Conservation (phyloP, 1,140 invertebrate species). For the Acromyrmex echinatior region DNA sequence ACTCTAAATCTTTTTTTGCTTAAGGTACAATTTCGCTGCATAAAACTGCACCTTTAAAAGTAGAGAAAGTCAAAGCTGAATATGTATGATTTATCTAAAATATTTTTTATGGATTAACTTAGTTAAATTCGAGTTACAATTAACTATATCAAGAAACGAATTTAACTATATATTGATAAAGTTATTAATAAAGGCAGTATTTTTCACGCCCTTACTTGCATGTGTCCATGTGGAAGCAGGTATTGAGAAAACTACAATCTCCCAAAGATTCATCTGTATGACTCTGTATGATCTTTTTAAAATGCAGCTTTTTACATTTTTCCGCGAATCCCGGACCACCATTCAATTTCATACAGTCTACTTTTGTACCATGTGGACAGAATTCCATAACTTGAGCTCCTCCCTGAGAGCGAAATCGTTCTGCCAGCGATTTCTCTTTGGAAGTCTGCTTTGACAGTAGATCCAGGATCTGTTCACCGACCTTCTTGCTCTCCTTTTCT, state of each 20-base stretch:
- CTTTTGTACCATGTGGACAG: slow-evolving; percentile 97
- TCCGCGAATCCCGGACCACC: slow-evolving; percentile 86
- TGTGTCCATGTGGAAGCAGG: slow-evolving; percentile 99
- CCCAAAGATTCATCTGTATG: slow-evolving; percentile 98
- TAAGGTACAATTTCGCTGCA: background rate
- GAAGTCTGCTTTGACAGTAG: slow-evolving; percentile 97
- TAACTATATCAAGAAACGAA: background rate
- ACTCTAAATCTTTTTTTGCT: background rate
- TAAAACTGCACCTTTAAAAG: background rate
- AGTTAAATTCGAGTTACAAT: background rate
- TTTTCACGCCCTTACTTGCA: slow-evolving; percentile 91
- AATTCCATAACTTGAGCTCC: slow-evolving; percentile 98
- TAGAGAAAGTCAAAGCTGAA: background rate
- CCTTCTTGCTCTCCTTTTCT: slow-evolving; percentile 97
- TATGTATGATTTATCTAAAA: background rate
- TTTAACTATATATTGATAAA: background rate
- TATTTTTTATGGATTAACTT: background rate
- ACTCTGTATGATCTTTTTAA: slow-evolving; percentile 98
- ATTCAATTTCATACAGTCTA: slow-evolving; percentile 93
- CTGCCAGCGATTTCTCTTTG: slow-evolving; percentile 97
- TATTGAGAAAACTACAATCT: slow-evolving; percentile 99
- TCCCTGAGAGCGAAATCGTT: slow-evolving; percentile 98
- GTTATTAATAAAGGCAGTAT: too few species aligned
- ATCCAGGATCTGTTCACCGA: slow-evolving; percentile 98
- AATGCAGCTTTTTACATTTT: slow-evolving; percentile 96